Evolutionary conservation across 2,888 invertebrate species (phyloP).

Genomic region (Horisme vitalbata): DNA sequence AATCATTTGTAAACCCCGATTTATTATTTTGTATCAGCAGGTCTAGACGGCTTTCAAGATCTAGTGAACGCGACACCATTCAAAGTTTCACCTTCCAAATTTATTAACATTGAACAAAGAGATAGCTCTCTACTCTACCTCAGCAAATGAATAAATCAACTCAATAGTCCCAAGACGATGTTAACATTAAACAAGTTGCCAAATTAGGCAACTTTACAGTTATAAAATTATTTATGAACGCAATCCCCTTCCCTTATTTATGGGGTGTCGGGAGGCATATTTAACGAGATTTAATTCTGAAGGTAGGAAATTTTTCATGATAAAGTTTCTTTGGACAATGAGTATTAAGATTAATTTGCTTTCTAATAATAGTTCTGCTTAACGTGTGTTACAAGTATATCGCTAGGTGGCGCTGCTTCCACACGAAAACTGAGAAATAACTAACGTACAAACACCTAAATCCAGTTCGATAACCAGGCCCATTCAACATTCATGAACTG

Average conservation of each 20-base stretch:
- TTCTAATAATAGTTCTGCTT: conserved; percentile 1
- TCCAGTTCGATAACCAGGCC: background rate
- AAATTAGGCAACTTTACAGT: conserved; percentile 35
- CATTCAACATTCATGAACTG: background rate
- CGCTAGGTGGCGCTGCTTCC: too few species aligned
- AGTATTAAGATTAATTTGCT: conserved; percentile 1
- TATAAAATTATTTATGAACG: conserved; percentile 53
- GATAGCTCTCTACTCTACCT: background rate
- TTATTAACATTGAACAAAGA: background rate
- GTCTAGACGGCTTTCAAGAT: too few species aligned
- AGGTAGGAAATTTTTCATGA: conserved; percentile 5
- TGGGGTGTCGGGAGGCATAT: conserved; percentile 19
- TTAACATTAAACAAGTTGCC: conserved; percentile 32
- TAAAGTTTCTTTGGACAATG: background rate
- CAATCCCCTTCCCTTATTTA: conserved; percentile 54
- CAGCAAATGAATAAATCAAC: conserved; percentile 27
- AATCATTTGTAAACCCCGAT: too few species aligned
- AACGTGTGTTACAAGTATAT: too few species aligned
- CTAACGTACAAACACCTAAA: too few species aligned
- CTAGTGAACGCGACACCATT: too few species aligned
- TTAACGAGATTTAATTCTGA: conserved; percentile 16
- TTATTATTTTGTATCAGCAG: too few species aligned
- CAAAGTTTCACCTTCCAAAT: background rate
- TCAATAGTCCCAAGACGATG: conserved; percentile 22
- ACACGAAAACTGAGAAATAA: too few species aligned